phyloP scores from a whole-genome alignment of 2,888 invertebrate genomes.

The Drosophila flavopinicola region DNA sequence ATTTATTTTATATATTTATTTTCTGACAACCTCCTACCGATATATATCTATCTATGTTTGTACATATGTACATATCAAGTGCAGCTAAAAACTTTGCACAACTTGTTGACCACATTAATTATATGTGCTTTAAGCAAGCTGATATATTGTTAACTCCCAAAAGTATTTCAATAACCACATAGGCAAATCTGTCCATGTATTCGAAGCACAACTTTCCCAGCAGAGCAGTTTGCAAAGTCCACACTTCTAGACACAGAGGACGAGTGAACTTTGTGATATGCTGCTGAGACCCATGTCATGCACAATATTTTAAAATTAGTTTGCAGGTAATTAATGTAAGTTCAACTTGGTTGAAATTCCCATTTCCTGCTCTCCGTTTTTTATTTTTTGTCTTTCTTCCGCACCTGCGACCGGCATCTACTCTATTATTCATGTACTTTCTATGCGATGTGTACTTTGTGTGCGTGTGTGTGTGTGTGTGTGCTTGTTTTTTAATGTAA shows the following conservation, averaged over 20 bases:
- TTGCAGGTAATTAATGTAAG: constrained; percentile 53
- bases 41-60: neutral
- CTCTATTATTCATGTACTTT: constrained; percentile 37
- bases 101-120: constrained; percentile 3
- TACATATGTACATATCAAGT: neutral
- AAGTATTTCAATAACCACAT: constrained; percentile 22
- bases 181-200: constrained; percentile 15
- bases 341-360: constrained; percentile 12
- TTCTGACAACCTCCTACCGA: neutral
- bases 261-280: constrained; percentile 12
- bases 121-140: neutral
- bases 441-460: constrained; percentile 1
- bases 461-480: constrained; percentile 4
- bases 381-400: neutral
- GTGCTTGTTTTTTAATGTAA: constrained; percentile 59
- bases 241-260: neutral
- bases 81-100: neutral
- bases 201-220: constrained; percentile 13
- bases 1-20: no score
- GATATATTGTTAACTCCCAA: constrained; percentile 4
- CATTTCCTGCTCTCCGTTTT: no score
- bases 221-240: constrained; percentile 2
- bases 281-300: constrained; percentile 31
- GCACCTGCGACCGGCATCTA: constrained; percentile 13
- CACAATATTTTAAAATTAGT: constrained; percentile 63